phyloP scores from a whole-genome alignment of 2,113 vertebrate species.

The Numida meleagris region DNA sequence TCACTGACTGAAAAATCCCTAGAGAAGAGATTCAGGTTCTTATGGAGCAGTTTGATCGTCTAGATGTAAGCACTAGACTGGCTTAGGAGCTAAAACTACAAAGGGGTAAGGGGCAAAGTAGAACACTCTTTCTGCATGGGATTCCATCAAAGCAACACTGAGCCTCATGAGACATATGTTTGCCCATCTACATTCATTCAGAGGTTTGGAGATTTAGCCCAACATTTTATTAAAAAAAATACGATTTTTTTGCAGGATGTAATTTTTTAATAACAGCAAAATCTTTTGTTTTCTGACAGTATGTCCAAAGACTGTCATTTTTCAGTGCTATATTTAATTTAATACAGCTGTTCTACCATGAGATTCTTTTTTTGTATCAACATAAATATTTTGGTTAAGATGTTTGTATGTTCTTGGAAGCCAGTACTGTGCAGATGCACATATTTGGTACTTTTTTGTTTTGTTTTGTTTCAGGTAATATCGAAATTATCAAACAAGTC shows the following conservation, averaged over 20 bases:
- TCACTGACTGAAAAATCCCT: neutral
- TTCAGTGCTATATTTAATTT: neutral
- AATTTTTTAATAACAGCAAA: neutral
- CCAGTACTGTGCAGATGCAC: neutral
- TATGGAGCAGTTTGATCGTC: neutral
- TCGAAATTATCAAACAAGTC: conserved; percentile 86
- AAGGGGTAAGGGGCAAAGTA: neutral
- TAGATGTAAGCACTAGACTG: neutral
- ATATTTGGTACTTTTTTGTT: conserved; percentile 22
- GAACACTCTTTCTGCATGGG: neutral
- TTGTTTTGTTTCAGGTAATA: conserved; percentile 82
- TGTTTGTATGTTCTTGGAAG: neutral
- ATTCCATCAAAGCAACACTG: neutral
- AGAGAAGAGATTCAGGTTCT: neutral
- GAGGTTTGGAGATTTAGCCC: neutral
- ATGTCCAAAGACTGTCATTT: neutral
- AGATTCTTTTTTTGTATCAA: neutral
- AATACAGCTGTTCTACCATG: neutral
- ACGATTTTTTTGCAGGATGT: neutral
- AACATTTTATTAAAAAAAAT: neutral
- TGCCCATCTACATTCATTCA: neutral
- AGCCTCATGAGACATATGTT: neutral
- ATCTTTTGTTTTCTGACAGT: neutral
- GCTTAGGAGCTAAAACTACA: neutral
- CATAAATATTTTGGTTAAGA: neutral